Conservation (phyloP, 2,113 vertebrate genomes). For the Nothobranchius kuhntae region DNA sequence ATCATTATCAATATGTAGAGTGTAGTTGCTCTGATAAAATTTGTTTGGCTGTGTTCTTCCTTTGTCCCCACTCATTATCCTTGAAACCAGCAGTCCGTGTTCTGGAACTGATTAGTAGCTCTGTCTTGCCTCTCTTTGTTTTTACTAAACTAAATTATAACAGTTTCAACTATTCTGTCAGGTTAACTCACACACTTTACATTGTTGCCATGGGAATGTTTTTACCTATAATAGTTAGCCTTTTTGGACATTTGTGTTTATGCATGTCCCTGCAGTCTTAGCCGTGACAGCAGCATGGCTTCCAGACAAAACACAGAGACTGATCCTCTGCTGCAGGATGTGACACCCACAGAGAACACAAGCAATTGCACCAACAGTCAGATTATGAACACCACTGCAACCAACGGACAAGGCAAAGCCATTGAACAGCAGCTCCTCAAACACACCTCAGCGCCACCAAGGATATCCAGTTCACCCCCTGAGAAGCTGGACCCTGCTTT, state of each 20-base stretch:
- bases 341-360: conserved; percentile 83
- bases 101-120: conserved; percentile 5
- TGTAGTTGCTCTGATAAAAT: conserved; percentile 21
- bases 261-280: conserved; percentile 82
- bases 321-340: conserved; percentile 86
- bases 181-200: conserved; percentile 4
- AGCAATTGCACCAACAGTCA: conserved; percentile 85
- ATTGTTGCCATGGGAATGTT: conserved; percentile 17
- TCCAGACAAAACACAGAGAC: conserved; percentile 95
- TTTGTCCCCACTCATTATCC: too few relatives aligned
- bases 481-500: conserved; percentile 92
- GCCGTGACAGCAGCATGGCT: conserved; percentile 95
- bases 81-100: too few relatives aligned
- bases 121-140: too few relatives aligned
- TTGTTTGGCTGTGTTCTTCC: too few relatives aligned
- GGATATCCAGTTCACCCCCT: conserved; percentile 88
- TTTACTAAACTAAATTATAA: too few relatives aligned
- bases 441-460: conserved; percentile 83
- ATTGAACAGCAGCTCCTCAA: conserved; percentile 80
- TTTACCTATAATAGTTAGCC: neutral
- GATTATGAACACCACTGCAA: conserved; percentile 78
- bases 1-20: conserved; percentile 33
- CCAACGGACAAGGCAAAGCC: conserved; percentile 81
- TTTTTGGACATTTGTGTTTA: conserved; percentile 32
- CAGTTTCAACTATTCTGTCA: too few relatives aligned